A percentile compares a stretch with the other conserved stretches of the same genome.
Conservation (phyloP, 2,113 vertebrate species). For the Heterochromis multidens region DNA sequence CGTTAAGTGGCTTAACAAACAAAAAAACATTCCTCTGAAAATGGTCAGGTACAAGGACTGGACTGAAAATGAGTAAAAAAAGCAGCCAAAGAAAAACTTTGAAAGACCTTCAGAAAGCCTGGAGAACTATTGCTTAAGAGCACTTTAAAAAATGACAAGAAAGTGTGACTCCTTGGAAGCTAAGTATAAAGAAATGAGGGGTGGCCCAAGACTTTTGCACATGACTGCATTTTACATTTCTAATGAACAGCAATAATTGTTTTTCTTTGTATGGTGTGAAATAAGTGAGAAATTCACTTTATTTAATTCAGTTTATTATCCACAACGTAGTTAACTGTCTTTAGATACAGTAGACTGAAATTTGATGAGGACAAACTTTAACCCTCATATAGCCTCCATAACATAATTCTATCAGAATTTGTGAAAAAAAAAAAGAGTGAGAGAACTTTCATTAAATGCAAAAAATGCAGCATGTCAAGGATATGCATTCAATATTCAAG, state of each 20-base stretch:
- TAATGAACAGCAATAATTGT: no score
- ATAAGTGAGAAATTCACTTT: no score
- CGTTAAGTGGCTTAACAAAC: not conserved
- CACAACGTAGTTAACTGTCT: no score
- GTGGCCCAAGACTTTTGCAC: not conserved
- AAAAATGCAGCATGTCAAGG: not conserved
- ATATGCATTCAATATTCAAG: not conserved
- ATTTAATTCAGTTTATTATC: no score
- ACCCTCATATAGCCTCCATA: no score
- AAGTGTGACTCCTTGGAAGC: not conserved
- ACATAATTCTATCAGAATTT: not conserved
- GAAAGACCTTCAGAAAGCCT: not conserved
- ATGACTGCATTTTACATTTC: not conserved
- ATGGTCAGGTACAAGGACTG: not conserved
- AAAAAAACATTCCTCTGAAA: not conserved
- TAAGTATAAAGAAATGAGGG: not conserved
- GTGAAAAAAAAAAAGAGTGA: not conserved
- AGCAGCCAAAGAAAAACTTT: not conserved
- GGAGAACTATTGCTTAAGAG: not conserved
- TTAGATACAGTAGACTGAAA: no score
- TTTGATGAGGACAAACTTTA: no score
- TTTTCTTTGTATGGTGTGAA: no score
- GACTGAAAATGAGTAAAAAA: not conserved
- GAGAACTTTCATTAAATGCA: fast-evolving
- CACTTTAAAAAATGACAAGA: not conserved